phyloP scores from a whole-genome alignment of 2,888 invertebrate species.

The Drosophila neotestacea region DNA sequence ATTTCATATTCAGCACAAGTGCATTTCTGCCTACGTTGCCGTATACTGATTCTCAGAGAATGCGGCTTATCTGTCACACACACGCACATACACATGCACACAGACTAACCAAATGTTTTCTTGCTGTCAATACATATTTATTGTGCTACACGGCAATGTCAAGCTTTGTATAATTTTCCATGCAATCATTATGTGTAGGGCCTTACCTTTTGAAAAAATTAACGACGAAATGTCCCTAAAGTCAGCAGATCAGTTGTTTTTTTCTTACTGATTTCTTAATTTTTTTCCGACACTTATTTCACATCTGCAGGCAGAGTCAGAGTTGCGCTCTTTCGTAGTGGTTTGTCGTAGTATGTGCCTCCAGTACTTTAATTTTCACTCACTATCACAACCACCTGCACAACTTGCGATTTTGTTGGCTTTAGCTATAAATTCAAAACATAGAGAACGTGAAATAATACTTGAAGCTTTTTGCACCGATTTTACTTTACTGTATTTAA shows the following conservation, averaged over 20 bases:
- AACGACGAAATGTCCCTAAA: slow-evolving; percentile 41
- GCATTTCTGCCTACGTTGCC: slow-evolving; percentile 3
- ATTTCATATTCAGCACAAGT: slow-evolving; percentile 1
- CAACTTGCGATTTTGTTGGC: slow-evolving; percentile 48
- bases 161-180: slow-evolving; percentile 40
- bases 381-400: slow-evolving; percentile 25
- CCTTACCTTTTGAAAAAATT: slow-evolving; percentile 46
- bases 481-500: slow-evolving; percentile 51
- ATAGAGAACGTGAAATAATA: slow-evolving; percentile 49
- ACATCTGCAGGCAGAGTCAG: slow-evolving; percentile 51
- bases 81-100: neutral
- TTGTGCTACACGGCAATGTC: slow-evolving; percentile 38
- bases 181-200: slow-evolving; percentile 6
- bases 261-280: slow-evolving; percentile 45
- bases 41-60: slow-evolving; percentile 41
- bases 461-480: slow-evolving; percentile 30
- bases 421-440: slow-evolving; percentile 53
- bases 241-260: slow-evolving; percentile 47
- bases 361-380: slow-evolving; percentile 31
- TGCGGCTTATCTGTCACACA: slow-evolving; percentile 46
- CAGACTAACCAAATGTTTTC: slow-evolving; percentile 3
- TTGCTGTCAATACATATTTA: slow-evolving; percentile 19
- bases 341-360: slow-evolving; percentile 38
- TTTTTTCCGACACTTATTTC: slow-evolving; percentile 44
- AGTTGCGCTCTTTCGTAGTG: slow-evolving; percentile 42